Evolutionary conservation across 2,888 invertebrate genomes (phyloP).

Genomic region (Dasysyrphus albostriatus): DNA sequence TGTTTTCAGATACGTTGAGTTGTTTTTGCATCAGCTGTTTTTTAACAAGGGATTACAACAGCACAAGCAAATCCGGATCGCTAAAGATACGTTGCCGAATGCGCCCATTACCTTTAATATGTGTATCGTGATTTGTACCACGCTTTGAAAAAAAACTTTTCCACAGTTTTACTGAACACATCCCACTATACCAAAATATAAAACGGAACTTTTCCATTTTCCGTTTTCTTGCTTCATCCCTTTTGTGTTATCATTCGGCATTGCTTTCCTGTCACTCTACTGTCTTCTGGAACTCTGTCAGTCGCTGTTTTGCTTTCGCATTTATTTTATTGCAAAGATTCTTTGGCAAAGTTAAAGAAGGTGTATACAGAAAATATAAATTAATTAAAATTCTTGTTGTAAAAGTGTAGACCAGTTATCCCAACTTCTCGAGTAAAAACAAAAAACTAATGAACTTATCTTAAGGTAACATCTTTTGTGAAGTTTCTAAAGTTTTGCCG

Average conservation of each 20-base stretch:
- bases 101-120: too few relatives aligned
- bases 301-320: constrained; percentile 43
- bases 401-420: not conserved
- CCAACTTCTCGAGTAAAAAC: not conserved
- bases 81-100: too few relatives aligned
- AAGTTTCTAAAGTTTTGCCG: constrained; percentile 34
- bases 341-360: not conserved
- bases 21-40: too few relatives aligned
- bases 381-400: constrained; percentile 18
- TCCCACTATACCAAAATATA: not conserved
- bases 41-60: too few relatives aligned
- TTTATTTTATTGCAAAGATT: constrained; percentile 26
- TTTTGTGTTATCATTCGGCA: constrained; percentile 32
- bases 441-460: not conserved
- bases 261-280: constrained; percentile 50
- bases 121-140: too few relatives aligned
- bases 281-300: not conserved
- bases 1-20: too few relatives aligned
- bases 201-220: constrained; percentile 27
- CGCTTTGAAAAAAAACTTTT: too few relatives aligned
- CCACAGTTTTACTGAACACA: constrained; percentile 7
- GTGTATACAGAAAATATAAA: constrained; percentile 35
- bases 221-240: constrained; percentile 4
- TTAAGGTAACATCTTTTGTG: not conserved
- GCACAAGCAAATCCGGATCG: too few relatives aligned